phyloP scores from a whole-genome alignment of 2,797 vertebrate species.

The Acanthis flammea region DNA sequence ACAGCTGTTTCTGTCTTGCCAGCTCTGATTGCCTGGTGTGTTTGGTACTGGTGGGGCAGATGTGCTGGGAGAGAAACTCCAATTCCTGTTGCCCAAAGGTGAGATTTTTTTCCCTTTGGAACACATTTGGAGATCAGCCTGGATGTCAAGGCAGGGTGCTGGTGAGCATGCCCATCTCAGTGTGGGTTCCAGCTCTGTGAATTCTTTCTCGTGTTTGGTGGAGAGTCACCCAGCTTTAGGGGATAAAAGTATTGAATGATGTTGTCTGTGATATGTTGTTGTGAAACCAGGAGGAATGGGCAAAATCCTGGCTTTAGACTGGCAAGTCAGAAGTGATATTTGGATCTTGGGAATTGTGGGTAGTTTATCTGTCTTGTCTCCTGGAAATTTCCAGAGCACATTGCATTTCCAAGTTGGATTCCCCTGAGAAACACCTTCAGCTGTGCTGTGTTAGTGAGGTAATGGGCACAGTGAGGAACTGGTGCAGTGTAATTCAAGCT shows the following conservation, averaged over 20 bases:
- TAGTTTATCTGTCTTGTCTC: background rate
- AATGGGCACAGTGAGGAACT: background rate
- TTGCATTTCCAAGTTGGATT: background rate
- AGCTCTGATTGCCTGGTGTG: rapidly evolving
- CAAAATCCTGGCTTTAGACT: background rate
- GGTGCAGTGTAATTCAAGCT: background rate
- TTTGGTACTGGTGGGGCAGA: background rate
- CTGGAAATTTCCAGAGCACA: background rate
- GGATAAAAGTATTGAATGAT: background rate
- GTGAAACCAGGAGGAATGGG: background rate
- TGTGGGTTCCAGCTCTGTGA: background rate
- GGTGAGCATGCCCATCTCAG: rapidly evolving
- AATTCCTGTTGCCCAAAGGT: background rate
- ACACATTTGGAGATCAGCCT: background rate
- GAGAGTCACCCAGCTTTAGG: background rate
- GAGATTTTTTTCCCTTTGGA: background rate
- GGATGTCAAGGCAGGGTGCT: background rate
- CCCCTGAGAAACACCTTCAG: background rate
- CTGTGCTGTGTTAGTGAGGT: background rate
- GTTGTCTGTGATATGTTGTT: background rate
- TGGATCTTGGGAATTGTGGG: rapidly evolving
- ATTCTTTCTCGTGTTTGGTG: background rate
- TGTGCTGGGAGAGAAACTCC: background rate
- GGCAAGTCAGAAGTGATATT: background rate
- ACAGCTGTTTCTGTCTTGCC: background rate